Base-by-base conservation (phyloP, 2,113 vertebrate genomes). In the Struthidea cinerea region DNA sequence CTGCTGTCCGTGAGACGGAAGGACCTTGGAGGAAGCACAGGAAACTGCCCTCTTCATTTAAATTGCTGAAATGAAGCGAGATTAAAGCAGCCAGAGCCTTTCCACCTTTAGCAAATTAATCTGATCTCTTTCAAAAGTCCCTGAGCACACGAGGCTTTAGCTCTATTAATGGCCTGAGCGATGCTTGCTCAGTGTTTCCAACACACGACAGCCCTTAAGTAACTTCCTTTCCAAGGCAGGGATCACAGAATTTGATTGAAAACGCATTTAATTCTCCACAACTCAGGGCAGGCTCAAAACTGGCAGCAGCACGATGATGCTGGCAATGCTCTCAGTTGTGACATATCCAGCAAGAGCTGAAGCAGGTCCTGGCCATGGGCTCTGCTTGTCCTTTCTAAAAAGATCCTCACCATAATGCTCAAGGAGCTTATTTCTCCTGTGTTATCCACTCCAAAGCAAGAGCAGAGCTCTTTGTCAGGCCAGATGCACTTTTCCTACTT, bases 81-180 rank as follows among this genome's bases (percentile, higher is more conserved):
- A 91, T 86, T 84, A 84, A 93, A 96, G 87, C 27, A 89, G 82
- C 27, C 70, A 94, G 69, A 90, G 61, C 70, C 87, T 47, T 91
- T 95, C 74, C 78, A 96, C 74, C 90, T 91, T 95, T 37, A 87
- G 74, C 49, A 96, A 87, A 94, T 94, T 87, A 67, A 93, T 93
- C 39, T 82, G 87, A 76, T 95, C 90, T 73, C 87, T 71, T 60
- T 37, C 53, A 32, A 10, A 16, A 79, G 85, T 84, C 84, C 81
- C 90, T 20, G 44, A 49, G 74, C 90, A 52, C 74, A 15, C 4
- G 32, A 85, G 69, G 64, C 85, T 94, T 94, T 64, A 87, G 70
- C 82, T 87, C 82, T 93, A 65, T 85, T 90, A 94, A 95, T 49
- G 78, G 75, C 64, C 4, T 9, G 41, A 49, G 57, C 0, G 1